phyloP scores from a whole-genome alignment of 2,888 invertebrate species.

The Cantharis rustica region DNA sequence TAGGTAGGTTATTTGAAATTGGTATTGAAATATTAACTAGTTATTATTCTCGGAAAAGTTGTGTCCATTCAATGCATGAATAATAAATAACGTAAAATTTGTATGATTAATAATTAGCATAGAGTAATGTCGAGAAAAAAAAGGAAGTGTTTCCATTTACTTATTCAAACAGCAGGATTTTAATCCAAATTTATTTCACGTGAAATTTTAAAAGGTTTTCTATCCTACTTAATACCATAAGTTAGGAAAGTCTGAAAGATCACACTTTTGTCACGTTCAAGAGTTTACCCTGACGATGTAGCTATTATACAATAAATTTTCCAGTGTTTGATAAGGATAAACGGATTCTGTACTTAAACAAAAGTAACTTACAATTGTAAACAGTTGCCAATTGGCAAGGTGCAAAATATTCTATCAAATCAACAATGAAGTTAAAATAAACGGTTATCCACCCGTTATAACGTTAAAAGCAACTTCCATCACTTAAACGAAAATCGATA shows the following conservation, averaged over 20 bases:
- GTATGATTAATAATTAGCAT: not conserved
- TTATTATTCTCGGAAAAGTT: not conserved
- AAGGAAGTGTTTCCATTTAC: not conserved
- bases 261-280: slow-evolving; percentile 44
- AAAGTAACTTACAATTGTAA: slow-evolving; percentile 24
- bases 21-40: not conserved
- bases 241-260: slow-evolving; percentile 45
- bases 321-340: slow-evolving; percentile 25
- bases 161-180: slow-evolving; percentile 34
- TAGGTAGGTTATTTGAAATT: not conserved
- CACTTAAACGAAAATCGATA: slow-evolving; percentile 33
- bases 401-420: slow-evolving; percentile 17
- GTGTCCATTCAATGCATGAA: not conserved
- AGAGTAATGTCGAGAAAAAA: not conserved
- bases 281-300: slow-evolving; percentile 23
- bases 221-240: slow-evolving; percentile 47
- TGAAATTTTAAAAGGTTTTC: slow-evolving; percentile 48
- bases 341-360: slow-evolving; percentile 19
- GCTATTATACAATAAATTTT: slow-evolving; percentile 28
- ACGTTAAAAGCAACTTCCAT: slow-evolving; percentile 11
- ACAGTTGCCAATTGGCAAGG: slow-evolving; percentile 17
- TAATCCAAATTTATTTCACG: slow-evolving; percentile 47
- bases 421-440: not conserved
- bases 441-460: not conserved
- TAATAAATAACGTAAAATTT: not conserved